Percentiles rank a stretch among this genome's conserved stretches.
Evolutionary conservation across 2,113 vertebrate species (phyloP).

Genomic region (Peromyscus californicus): DNA sequence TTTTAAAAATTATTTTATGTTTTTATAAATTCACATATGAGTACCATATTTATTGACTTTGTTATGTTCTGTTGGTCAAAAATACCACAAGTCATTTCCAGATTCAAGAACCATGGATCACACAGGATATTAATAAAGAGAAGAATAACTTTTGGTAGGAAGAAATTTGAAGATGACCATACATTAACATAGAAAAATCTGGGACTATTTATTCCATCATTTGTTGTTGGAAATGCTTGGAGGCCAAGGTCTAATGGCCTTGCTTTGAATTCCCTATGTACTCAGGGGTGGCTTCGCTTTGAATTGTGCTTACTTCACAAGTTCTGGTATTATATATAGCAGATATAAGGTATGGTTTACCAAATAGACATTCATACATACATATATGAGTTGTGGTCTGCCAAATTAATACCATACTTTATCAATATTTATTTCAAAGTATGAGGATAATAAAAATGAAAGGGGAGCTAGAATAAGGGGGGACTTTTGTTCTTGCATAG

Average conservation of each 20-base stretch:
- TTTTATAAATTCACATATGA: not conserved
- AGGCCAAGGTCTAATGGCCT: not conserved
- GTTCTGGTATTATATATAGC: not conserved
- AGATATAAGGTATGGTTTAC: too few species aligned
- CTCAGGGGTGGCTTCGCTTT: not conserved
- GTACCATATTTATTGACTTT: not conserved
- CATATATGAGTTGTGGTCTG: not conserved
- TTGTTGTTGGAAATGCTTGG: not conserved
- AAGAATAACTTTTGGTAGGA: not conserved
- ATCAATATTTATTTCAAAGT: not conserved
- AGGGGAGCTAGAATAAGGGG: not conserved
- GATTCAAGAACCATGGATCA: not conserved
- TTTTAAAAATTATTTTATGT: not conserved
- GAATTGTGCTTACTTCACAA: not conserved
- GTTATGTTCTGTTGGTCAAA: not conserved
- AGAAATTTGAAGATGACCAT: not conserved
- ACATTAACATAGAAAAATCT: not conserved
- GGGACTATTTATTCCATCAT: not conserved
- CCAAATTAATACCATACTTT: not conserved
- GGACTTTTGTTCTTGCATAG: not conserved
- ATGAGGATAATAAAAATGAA: not conserved
- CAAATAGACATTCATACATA: not conserved
- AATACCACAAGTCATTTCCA: not conserved
- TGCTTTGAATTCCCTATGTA: not conserved
- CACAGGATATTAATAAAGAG: not conserved